A percentile compares a stretch with the other conserved stretches of the same genome.
phyloP scores from a whole-genome alignment of 2,888 invertebrate genomes.

The Ptychoptera contaminata region DNA sequence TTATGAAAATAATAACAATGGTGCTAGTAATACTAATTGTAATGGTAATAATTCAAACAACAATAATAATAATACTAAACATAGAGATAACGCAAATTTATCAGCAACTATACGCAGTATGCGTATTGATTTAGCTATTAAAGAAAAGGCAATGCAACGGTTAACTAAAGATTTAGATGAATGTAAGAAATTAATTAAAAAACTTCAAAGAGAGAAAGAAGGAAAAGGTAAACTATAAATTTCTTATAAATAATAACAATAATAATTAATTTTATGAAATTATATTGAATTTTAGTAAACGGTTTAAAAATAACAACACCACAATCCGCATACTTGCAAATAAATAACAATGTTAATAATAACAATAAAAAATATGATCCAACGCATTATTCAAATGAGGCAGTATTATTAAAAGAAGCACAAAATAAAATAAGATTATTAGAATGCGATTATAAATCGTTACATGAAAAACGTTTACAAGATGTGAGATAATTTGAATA shows the following conservation, averaged over 20 bases:
- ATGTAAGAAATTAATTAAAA: constrained; percentile 54
- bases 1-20: constrained; percentile 25
- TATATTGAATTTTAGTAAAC: too few species aligned
- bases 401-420: constrained; percentile 24
- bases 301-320: too few species aligned
- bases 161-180: constrained; percentile 64
- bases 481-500: constrained; percentile 43
- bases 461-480: constrained; percentile 63
- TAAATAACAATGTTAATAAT: too few species aligned
- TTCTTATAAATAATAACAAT: too few species aligned
- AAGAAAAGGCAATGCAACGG: constrained; percentile 55
- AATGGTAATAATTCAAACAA: constrained; percentile 15
- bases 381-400: constrained; percentile 23
- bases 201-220: constrained; percentile 62
- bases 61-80: constrained; percentile 24
- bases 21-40: constrained; percentile 9
- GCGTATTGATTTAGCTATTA: constrained; percentile 54
- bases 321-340: too few species aligned
- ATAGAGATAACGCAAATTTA: constrained; percentile 60
- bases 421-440: constrained; percentile 52
- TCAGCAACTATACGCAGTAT: constrained; percentile 65
- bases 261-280: too few species aligned
- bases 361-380: constrained; percentile 26
- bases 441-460: constrained; percentile 56
- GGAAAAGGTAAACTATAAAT: constrained; percentile 22